Evolutionary conservation across 2,888 invertebrate species (phyloP).

Genomic region (Mystacides longicornis): DNA sequence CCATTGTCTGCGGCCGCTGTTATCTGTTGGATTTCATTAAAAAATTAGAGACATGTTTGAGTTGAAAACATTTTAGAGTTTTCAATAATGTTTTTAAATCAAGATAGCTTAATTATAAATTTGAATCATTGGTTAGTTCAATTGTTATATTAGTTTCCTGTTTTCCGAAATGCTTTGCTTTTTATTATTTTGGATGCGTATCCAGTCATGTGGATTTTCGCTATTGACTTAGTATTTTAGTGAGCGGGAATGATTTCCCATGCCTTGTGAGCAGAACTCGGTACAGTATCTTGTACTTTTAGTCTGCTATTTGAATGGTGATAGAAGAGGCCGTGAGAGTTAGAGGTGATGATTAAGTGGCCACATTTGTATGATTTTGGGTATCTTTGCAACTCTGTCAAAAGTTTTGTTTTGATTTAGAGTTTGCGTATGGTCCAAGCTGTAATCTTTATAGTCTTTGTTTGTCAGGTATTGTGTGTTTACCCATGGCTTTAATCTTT

Average conservation of each 20-base stretch:
- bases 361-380: too few species aligned
- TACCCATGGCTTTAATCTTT: neutral
- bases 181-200: neutral
- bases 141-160: too few species aligned
- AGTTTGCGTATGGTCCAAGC: neutral
- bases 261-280: neutral
- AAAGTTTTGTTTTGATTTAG: too few species aligned
- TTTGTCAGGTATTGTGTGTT: neutral
- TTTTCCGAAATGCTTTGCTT: too few species aligned
- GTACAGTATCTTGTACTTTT: neutral
- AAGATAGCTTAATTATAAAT: neutral
- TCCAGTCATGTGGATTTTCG: neutral
- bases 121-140: neutral
- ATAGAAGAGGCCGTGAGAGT: neutral
- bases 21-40: neutral
- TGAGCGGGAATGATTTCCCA: neutral
- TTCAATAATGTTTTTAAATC: neutral
- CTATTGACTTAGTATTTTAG: neutral
- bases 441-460: neutral
- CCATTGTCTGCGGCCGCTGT: constrained; percentile 37
- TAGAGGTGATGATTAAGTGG: neutral
- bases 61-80: neutral
- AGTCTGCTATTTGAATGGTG: constrained; percentile 8
- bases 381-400: too few species aligned
- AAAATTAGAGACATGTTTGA: neutral